Conservation (phyloP, 1,140 invertebrate species). For the Platorchestia sp. region DNA sequence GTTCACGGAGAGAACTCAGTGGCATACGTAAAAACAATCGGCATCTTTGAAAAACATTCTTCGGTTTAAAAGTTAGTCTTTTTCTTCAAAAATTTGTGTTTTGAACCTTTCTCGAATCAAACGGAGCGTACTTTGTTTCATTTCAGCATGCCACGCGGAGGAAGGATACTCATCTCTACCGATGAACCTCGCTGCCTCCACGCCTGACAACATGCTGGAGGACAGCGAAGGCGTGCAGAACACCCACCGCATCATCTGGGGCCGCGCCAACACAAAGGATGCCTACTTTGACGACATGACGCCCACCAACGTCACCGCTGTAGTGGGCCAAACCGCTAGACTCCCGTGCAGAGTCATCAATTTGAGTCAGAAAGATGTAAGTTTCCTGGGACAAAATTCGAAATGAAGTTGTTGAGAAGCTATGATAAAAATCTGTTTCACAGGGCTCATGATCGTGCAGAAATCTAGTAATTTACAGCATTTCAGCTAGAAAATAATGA, state of each 20-base stretch:
- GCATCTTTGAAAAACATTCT: no score
- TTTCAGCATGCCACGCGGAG: background rate
- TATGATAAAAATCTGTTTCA: background rate
- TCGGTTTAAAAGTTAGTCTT: no score
- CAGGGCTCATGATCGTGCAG: background rate
- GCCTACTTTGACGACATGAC: conserved; percentile 61
- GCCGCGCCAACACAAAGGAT: conserved; percentile 60
- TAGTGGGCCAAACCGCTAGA: conserved; percentile 62
- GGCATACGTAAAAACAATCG: background rate
- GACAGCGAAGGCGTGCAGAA: background rate
- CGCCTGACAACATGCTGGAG: background rate
- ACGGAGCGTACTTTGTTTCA: background rate
- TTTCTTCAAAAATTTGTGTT: background rate
- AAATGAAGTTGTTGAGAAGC: background rate
- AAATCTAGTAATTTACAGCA: no score
- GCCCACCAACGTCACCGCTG: conserved; percentile 62
- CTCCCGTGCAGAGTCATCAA: conserved; percentile 64
- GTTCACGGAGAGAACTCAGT: background rate
- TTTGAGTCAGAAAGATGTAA: conserved; percentile 63
- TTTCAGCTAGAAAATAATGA: no score
- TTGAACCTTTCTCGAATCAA: background rate
- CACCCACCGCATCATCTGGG: conserved; percentile 62
- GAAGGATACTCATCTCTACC: background rate
- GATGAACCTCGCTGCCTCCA: background rate
- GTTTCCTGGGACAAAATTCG: background rate